A percentile compares a stretch with the other conserved stretches of the same genome.
These are phyloP conservation scores for Pristionchus japonicus DNA, from an alignment of 2,888 invertebrate species.

Conservation along the genomic window DNA sequence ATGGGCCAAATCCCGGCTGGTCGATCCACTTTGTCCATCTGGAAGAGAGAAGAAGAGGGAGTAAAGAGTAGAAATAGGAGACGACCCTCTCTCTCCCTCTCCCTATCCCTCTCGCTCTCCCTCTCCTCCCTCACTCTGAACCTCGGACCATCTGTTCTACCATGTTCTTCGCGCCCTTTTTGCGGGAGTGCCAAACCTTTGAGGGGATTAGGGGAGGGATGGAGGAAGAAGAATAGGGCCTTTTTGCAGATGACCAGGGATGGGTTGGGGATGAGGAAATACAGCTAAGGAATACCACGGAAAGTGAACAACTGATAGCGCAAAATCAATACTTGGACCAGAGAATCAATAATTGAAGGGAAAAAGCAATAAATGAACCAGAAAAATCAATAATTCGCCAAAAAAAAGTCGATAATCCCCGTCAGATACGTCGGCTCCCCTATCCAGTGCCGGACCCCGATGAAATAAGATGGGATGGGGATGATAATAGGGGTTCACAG, in stretches of 20 bases:
- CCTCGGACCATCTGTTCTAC: too few species aligned
- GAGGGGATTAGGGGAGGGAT: not conserved
- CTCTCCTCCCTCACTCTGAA: not conserved
- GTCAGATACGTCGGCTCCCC: constrained; percentile 71
- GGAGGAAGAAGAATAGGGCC: too few species aligned
- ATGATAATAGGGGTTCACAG: too few species aligned
- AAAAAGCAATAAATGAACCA: too few species aligned
- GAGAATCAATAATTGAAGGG: too few species aligned
- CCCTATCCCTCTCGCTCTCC: not conserved
- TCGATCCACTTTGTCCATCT: not conserved
- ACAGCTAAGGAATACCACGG: too few species aligned
- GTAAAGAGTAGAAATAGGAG: constrained; percentile 2
- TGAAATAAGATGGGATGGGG: constrained; percentile 72
- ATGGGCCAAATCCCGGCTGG: not conserved
- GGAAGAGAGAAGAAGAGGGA: not conserved
- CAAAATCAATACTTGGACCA: too few species aligned
- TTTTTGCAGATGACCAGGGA: too few species aligned
- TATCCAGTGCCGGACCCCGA: constrained; percentile 68
- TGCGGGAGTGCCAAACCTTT: not conserved
- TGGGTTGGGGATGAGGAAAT: too few species aligned
- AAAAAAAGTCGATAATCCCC: too few species aligned
- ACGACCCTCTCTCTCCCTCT: not conserved
- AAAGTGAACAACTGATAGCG: too few species aligned
- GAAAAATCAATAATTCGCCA: too few species aligned
- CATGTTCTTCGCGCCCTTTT: not conserved